Base-by-base conservation (phyloP, 92 coral and sea anemone genomes). In the Pocillopora grandis region DNA sequence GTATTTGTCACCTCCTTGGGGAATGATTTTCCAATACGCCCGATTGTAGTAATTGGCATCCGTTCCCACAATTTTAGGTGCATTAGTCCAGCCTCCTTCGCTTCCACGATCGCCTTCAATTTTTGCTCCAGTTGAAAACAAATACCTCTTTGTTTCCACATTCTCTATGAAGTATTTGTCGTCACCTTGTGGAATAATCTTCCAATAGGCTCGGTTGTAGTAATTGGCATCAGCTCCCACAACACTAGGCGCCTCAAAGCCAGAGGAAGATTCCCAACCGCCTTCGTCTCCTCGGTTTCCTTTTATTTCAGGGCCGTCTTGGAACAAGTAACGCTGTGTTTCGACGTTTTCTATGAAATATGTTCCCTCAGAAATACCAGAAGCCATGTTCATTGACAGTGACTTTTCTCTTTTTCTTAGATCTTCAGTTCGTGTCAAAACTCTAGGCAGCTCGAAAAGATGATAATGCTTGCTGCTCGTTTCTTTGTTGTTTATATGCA, bases 121-220 rank as follows among this genome's bases (percentile, higher is more conserved):
- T 76, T 15, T 55, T 42, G 49, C 49, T 0, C 49, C 49, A 42
- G 49, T 42, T 42, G 49, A 42, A 42, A 42, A 42, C 49, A 42
- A 42, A 42, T 42, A 42, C 49, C 49, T 42, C 49, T 42, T 42
- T 42, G 49, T 42, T 42, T 42, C 70, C 11, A 0, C 19, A 68
- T 59, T 59, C 33, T 15, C 49, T 17, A 63, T 59, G 14, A 76
- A 63, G 67, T 59, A 59, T 19, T 2, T 76, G 8, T 48, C 42
- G 3, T 42, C 1, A 42, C 49, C 49, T 6, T 42, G 49, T 42
- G 49, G 7, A 42, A 42, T 42, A 42, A 76, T 76, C 55, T 13
- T 17, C 80, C 80, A 76, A 68, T 76, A 76, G n/a, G 80, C 80
- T 21, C 49, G 80, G 58, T 76, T 58, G 69, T 76, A 55, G 72